Evolutionary conservation across 2,113 vertebrate genomes (phyloP), one percentile per base, ranked within the genome.

Genomic region (Otocyon megalotis): DNA sequence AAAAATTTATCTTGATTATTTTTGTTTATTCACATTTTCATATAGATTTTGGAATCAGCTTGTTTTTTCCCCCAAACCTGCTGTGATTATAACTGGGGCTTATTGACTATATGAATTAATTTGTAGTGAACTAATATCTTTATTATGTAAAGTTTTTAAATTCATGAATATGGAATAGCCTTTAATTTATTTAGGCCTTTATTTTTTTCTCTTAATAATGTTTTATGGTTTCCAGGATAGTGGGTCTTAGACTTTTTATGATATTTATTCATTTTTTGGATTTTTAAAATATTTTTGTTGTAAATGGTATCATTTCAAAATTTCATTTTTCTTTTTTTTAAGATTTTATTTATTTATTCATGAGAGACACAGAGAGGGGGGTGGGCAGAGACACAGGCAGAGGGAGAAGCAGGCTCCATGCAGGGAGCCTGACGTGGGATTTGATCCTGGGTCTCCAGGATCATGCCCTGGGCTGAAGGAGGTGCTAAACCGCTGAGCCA

Each of bases 41-140:
- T 20, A 48, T 62, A 80, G 32, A 85, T 81, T 93, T 92, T 24
- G 60, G 35, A 83, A 79, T 88, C 26, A 94, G 19, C 30, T 93
- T 58, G 14, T n/a, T 19, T 88, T 1, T 10, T 14, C 24, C 58
- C 5, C 16, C 20, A 85, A 56, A 71, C 10, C 15, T 69, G 3
- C n/a, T 81, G 1, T 86, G 15, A 4, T 81, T 58, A 85, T 76
- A 85, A 63, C 62, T 80, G 19, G 13, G 43, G 63, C 93, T 88
- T 54, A 72, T 43, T 84, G 63, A 85, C 48, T 43, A 15, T 93
- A 14, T 56, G 26, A 22, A 72, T 53, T 7, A 87, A 48, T 83
- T 77, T 92, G 20, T 87, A 9, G 4, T 69, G 22, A 79, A 88
- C 56, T 60, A 60, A 76, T 17, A 50, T 19, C 35, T 90, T 83